A percentile compares a stretch with the other conserved stretches of the same genome.
These are phyloP conservation scores for Drosophila merina DNA, from an alignment of 2,888 invertebrate genomes.

Conservation along the genomic window DNA sequence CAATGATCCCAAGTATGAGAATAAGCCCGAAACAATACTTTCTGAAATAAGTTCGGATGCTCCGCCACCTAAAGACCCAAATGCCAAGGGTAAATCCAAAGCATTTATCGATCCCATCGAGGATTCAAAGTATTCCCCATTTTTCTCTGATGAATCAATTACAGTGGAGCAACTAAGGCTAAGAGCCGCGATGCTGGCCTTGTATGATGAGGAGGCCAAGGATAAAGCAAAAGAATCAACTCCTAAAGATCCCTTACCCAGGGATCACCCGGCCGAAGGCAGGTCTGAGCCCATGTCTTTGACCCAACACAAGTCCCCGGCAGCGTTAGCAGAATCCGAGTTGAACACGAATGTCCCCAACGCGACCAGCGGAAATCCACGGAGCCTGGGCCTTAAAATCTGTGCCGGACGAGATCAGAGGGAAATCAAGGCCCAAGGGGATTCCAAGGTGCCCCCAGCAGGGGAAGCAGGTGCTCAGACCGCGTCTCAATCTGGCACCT, in stretches of 20 bases:
- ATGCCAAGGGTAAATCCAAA: background rate
- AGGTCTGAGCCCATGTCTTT: background rate
- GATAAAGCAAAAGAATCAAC: background rate
- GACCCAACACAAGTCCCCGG: background rate
- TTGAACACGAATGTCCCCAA: no score
- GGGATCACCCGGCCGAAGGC: background rate
- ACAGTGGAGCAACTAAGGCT: background rate
- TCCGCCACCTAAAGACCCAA: background rate
- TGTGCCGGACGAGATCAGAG: background rate
- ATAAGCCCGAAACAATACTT: no score
- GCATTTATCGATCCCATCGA: background rate
- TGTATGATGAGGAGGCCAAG: background rate
- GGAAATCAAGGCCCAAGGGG: background rate
- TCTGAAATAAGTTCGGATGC: background rate
- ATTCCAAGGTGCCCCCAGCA: background rate
- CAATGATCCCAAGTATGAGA: background rate
- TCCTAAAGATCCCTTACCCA: background rate
- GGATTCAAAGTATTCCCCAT: background rate
- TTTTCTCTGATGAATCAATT: background rate
- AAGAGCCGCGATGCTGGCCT: background rate
- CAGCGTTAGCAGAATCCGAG: background rate
- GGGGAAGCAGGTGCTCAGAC: background rate
- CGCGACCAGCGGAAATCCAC: background rate
- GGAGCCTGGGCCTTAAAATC: background rate
- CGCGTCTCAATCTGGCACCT: background rate